Evolutionary conservation across 64 coral and sea anemone genomes (phyloP).

Genomic region (Montipora capricornis): DNA sequence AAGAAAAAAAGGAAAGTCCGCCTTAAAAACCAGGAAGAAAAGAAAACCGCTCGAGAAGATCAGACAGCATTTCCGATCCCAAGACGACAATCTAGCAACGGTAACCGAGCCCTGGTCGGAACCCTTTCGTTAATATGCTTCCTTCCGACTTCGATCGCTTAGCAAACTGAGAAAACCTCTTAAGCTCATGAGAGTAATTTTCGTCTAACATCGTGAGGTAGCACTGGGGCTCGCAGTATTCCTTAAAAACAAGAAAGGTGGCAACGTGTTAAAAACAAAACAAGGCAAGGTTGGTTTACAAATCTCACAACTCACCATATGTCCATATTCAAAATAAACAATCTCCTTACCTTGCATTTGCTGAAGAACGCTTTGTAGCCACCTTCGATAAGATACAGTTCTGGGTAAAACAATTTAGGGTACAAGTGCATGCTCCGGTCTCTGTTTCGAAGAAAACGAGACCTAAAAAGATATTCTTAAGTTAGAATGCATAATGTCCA

Average conservation of each 20-base stretch:
- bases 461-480: conserved; percentile 54
- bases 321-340: too few species aligned
- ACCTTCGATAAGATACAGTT: conserved; percentile 93
- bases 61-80: background rate
- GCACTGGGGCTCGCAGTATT: conserved; percentile 89
- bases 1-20: background rate
- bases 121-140: conserved; percentile 75
- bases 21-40: background rate
- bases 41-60: background rate
- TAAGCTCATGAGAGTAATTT: conserved; percentile 74
- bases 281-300: background rate
- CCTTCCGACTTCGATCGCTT: conserved; percentile 94
- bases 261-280: too few species aligned
- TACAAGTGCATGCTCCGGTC: conserved; percentile 83
- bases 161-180: conserved; percentile 86
- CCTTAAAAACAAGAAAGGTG: conserved; percentile 23
- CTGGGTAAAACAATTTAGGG: conserved; percentile 91
- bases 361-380: conserved; percentile 94
- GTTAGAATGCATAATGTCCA: background rate
- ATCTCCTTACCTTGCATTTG: conserved; percentile 61
- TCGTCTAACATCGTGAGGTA: conserved; percentile 94
- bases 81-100: conserved; percentile 13
- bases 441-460: conserved; percentile 85
- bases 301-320: background rate
- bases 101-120: conserved; percentile 89